Evolutionary conservation across 2,113 vertebrate genomes (phyloP).

Genomic region (Phalacrocorax brasilianus): DNA sequence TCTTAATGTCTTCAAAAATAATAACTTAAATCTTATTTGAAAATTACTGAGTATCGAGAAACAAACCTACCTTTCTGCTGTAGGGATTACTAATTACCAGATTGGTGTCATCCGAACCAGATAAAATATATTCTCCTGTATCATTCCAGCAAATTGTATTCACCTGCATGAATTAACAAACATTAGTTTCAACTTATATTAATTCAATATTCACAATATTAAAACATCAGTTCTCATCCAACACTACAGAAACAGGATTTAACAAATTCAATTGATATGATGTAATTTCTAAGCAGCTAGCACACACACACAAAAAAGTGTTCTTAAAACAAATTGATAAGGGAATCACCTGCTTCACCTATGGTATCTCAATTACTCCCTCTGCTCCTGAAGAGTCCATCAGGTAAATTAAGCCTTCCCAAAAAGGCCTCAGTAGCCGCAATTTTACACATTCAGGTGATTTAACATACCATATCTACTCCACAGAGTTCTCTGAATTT

Average conservation of each 20-base stretch:
- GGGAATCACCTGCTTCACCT: slow-evolving; percentile 15
- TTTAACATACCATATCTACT: neutral
- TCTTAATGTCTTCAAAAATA: neutral
- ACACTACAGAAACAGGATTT: neutral
- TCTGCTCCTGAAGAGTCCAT: neutral
- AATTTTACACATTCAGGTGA: neutral
- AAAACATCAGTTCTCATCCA: neutral
- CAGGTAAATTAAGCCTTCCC: neutral
- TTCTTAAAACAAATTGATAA: slow-evolving; percentile 14
- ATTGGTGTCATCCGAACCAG: slow-evolving; percentile 96
- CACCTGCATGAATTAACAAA: slow-evolving; percentile 79
- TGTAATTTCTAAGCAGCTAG: neutral
- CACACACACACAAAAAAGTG: neutral
- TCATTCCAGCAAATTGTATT: slow-evolving; percentile 99
- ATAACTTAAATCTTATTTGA: neutral
- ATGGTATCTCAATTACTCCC: neutral
- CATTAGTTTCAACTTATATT: neutral
- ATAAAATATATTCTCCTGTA: slow-evolving; percentile 96
- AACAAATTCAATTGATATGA: neutral
- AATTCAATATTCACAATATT: neutral
- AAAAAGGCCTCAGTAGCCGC: neutral
- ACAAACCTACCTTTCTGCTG: slow-evolving; percentile 89
- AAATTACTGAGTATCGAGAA: neutral
- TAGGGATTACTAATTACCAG: slow-evolving; percentile 96
- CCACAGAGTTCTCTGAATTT: neutral